These are phyloP conservation scores for Lepeophtheirus salmonis DNA, from an alignment of 1,140 invertebrate genomes.

Conservation along the genomic window DNA sequence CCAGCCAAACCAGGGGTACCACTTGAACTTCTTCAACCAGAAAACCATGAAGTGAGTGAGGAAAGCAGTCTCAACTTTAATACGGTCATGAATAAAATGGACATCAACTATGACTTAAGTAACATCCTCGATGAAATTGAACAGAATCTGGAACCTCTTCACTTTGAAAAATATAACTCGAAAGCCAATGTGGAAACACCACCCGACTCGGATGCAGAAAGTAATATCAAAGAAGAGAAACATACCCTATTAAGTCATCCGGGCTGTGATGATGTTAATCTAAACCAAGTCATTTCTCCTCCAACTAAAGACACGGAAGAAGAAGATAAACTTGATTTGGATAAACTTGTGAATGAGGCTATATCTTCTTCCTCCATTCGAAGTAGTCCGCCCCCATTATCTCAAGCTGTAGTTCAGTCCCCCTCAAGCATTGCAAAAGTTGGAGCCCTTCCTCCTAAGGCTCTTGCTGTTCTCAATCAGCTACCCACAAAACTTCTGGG, in stretches of 20 bases:
- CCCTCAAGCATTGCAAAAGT: constrained; percentile 3
- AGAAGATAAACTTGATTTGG: neutral
- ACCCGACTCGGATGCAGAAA: constrained; percentile 9
- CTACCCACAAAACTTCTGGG: constrained; percentile 7
- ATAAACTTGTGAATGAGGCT: neutral
- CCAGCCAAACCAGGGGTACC: neutral
- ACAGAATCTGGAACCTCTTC: neutral
- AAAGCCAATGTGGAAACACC: constrained; percentile 2
- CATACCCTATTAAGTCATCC: neutral
- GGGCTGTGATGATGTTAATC: neutral
- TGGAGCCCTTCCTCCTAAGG: constrained; percentile 3
- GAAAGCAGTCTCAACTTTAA: neutral
- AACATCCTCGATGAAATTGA: constrained; percentile 11
- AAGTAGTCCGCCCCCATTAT: neutral
- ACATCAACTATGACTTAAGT: constrained; percentile 8
- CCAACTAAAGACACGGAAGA: neutral
- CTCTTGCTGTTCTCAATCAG: constrained; percentile 6
- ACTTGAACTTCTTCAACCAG: neutral
- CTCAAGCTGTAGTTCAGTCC: neutral
- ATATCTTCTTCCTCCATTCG: neutral
- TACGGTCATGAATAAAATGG: constrained; percentile 2
- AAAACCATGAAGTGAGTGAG: neutral
- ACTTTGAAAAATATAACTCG: neutral
- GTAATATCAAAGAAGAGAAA: neutral
- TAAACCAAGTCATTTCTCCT: neutral